Evolutionary conservation across 2,113 vertebrate genomes (phyloP).

Genomic region (Lepus timidus): DNA sequence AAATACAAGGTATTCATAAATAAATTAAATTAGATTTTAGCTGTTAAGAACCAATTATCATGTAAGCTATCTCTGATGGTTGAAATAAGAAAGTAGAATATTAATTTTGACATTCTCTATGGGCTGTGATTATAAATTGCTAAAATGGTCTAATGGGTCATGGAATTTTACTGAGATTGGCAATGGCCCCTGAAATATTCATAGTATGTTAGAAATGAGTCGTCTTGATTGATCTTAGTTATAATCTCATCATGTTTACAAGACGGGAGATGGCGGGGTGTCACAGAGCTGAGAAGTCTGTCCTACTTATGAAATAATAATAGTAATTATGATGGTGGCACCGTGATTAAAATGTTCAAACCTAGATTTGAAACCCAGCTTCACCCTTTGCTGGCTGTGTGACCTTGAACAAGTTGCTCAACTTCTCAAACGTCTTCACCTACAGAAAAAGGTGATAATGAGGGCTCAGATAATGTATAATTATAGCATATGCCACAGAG

Average conservation of each 20-base stretch:
- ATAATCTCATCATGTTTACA: constrained; percentile 71
- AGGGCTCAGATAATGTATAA: neutral
- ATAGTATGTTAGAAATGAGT: constrained; percentile 68
- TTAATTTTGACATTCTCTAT: constrained; percentile 69
- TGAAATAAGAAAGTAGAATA: constrained; percentile 69
- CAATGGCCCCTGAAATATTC: constrained; percentile 73
- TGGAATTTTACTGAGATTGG: constrained; percentile 65
- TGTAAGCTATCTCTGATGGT: constrained; percentile 39
- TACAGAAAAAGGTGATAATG: neutral
- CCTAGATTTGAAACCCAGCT: neutral
- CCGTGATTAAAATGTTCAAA: neutral
- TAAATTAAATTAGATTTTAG: constrained; percentile 75
- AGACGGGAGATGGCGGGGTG: neutral
- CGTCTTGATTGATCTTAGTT: constrained; percentile 73
- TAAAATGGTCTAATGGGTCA: constrained; percentile 63
- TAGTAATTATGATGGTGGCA: neutral
- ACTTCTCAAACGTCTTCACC: neutral
- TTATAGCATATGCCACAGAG: neutral
- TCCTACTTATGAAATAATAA: constrained; percentile 55
- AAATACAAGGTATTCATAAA: constrained; percentile 73
- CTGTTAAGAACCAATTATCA: constrained; percentile 75
- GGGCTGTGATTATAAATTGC: constrained; percentile 71
- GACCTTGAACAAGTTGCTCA: neutral
- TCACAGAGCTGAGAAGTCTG: neutral
- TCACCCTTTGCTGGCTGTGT: neutral